Evolutionary conservation across 2,888 invertebrate species (phyloP), one percentile per base, ranked within the genome.

Genomic region (Pristionchus maxplancki): DNA sequence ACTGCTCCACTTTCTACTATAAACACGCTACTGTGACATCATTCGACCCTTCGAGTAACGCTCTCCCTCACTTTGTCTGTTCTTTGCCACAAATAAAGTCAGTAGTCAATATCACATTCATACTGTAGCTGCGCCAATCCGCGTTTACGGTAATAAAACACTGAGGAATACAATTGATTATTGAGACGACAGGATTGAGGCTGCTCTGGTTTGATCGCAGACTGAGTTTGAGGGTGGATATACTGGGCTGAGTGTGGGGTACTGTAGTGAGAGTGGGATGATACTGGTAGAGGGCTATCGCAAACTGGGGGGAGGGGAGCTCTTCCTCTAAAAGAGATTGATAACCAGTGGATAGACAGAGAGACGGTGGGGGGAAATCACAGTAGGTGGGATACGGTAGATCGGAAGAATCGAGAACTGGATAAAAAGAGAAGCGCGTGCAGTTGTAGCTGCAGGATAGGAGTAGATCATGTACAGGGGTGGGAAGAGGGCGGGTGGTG

Each of bases 321-420:
- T 58, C 58, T 24, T 24, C 24, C 24, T 67, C 15, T 11, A 67
- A 24, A 31, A 50, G 81, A 15, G 78, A 44, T 40, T 20, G 81
- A 81, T 13, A 50, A 53, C 50, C 53, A 83, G 82, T 50, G 31
- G 82, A 83, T 34, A 83, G 11, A 8, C 6, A 40, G 85, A 85
- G 85, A 85, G 85, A 44, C 50, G n/a, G 87, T 89, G 11, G 89
- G 40, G n/a, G 11, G 34, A 50, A 50, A 83, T 83, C 53, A 83
- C 53, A 53, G 82, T 24, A 31, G 50, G 58, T 24, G n/a, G 44
- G 50, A 83, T 83, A 83, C 82, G 82, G 53, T 83, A 83, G 50
- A 53, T 83, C 48, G 50, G 82, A 53, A 28, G 8, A 83, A 83
- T 83, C 34, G 82, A 53, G 50, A 53, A 83, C 20, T 50, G 34